Percentiles rank a stretch among this genome's conserved stretches.
phyloP scores from a whole-genome alignment of 1,140 invertebrate genomes.

The Trinorchestia longiramus region DNA sequence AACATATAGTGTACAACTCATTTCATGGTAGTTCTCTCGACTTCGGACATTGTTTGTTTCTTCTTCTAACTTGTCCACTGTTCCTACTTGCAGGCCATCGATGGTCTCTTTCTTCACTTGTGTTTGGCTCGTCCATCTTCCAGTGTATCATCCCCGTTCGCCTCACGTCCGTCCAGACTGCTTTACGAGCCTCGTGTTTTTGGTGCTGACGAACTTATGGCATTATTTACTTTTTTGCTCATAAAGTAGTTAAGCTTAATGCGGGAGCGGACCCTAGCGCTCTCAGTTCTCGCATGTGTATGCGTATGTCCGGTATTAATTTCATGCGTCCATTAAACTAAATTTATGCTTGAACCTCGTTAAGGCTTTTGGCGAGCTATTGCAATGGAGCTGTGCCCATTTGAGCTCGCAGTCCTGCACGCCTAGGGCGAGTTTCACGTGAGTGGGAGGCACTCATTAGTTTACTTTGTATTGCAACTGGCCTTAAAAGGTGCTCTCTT shows the following conservation, averaged over 20 bases:
- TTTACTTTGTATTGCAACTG: background rate
- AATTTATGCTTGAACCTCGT: constrained; percentile 41
- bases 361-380: constrained; percentile 25
- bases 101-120: background rate
- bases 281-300: background rate
- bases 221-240: constrained; percentile 9
- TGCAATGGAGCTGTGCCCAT: constrained; percentile 21
- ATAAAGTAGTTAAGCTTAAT: background rate
- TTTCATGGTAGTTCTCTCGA: too few relatives aligned
- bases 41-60: too few relatives aligned
- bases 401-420: background rate
- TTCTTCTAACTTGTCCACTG: background rate
- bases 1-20: too few relatives aligned
- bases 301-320: background rate
- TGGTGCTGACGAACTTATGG: background rate
- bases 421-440: background rate
- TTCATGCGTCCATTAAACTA: constrained; percentile 40
- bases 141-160: background rate
- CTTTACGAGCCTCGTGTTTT: background rate
- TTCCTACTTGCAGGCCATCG: background rate
- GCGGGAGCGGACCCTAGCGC: background rate
- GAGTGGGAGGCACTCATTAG: background rate
- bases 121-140: background rate
- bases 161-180: background rate
- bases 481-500: too few relatives aligned